These are phyloP conservation scores for Hipposideros larvatus DNA, from an alignment of 2,797 vertebrate species.

Conservation along the genomic window DNA sequence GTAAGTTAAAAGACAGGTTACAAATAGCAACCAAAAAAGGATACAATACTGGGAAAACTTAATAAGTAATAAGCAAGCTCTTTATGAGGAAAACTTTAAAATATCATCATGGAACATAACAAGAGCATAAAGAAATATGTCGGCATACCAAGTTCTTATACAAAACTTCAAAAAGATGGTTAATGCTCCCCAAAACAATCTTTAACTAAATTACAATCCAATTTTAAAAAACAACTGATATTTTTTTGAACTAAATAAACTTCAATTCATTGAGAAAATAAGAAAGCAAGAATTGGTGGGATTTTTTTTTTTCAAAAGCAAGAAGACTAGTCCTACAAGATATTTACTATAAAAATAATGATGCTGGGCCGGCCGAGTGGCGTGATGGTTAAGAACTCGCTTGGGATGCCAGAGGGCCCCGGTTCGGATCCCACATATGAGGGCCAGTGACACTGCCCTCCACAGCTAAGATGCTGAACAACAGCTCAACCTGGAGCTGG, in stretches of 20 bases:
- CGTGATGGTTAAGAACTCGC: no score
- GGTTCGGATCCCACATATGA: no score
- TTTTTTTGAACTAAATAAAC: not conserved
- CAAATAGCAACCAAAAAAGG: not conserved
- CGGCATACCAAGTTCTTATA: not conserved
- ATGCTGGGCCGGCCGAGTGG: no score
- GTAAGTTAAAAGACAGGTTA: not conserved
- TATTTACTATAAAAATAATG: not conserved
- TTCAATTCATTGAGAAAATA: constrained; percentile 7
- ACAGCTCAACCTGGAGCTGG: no score
- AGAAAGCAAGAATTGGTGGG: not conserved
- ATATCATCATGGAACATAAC: not conserved
- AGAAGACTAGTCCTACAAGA: not conserved
- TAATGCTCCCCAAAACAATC: not conserved
- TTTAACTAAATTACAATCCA: not conserved
- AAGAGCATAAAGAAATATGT: not conserved
- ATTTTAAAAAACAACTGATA: not conserved
- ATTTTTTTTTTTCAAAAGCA: not conserved
- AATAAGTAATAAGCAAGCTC: not conserved
- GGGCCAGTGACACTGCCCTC: no score
- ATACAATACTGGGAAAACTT: not conserved
- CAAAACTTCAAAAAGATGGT: not conserved
- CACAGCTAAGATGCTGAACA: no score
- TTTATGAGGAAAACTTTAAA: not conserved
- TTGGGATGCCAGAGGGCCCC: no score